Base-by-base conservation (phyloP, 2,888 invertebrate species). In the Xestobium rufovillosum region DNA sequence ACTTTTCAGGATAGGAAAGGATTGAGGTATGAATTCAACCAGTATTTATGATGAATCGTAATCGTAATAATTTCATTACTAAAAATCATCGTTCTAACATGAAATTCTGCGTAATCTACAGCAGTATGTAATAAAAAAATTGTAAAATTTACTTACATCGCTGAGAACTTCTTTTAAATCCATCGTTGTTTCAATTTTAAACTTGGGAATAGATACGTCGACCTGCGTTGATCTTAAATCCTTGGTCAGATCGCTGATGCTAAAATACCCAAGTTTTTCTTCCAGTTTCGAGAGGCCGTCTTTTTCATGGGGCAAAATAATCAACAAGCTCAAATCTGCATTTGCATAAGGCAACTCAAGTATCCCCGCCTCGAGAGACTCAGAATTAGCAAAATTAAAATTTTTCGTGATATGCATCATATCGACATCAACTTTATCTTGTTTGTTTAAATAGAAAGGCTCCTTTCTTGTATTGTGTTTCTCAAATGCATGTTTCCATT, bases 11-110 rank as follows among this genome's bases (percentile, higher is more conserved):
- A n/a, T n/a, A n/a, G n/a, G n/a, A n/a, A n/a, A n/a, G n/a, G n/a
- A n/a, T n/a, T n/a, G n/a, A 95, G 96, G 55, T 85, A 75, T 3
- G 72, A 60, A 54, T 80, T 78, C 26, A 81, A 87, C 87, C 91
- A 92, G 19, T 62, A 50, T 57, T 96, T 96, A 31, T 96, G 90
- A 0, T 57, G 61, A 3, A 60, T 46, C 1, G 76, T 71, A 1
- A 76, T 70, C 11, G 56, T 61, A n/a, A n/a, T n/a, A n/a, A 1
- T 49, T 52, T 1, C 70, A 60, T 14, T 74, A 47, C 0, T 36
- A 48, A 49, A 89, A 89, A 53, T 86, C 60, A 0, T 86, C 43
- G 29, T 68, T 66, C 52, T 80, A 70, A 3, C 79, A 72, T 15
- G 71, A 73, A 1, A 83, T 75, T 26, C 71, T 65, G 55, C 85